A percentile compares a stretch with the other conserved stretches of the same genome.
phyloP scores from a whole-genome alignment of 1,140 invertebrate species.

The Heliconius himera region DNA sequence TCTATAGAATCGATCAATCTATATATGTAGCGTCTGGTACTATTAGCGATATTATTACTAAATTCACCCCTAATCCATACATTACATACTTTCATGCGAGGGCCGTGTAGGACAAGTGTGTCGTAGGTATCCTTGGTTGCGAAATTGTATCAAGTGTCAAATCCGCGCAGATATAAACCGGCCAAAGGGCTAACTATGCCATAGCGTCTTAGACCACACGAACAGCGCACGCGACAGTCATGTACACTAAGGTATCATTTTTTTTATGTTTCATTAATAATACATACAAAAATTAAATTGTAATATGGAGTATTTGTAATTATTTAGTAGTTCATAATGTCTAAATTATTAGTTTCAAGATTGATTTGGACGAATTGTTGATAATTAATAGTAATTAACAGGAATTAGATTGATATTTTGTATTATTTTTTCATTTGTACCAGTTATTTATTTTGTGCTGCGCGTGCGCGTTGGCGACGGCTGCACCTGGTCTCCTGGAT shows the following conservation, averaged over 20 bases:
- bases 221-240: conserved; percentile 63
- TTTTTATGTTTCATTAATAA: background rate
- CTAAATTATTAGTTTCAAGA: too few species aligned
- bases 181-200: conserved; percentile 38
- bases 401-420: background rate
- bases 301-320: too few species aligned
- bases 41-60: conserved; percentile 36
- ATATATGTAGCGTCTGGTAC: conserved; percentile 33
- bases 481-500: conserved; percentile 60
- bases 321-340: too few species aligned
- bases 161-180: conserved; percentile 58
- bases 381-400: too few species aligned
- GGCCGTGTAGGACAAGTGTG: conserved; percentile 42
- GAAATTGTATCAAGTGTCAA: conserved; percentile 72
- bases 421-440: background rate
- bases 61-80: conserved; percentile 51
- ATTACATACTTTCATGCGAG: conserved; percentile 47
- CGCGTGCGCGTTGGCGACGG: conserved; percentile 64
- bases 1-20: conserved; percentile 18
- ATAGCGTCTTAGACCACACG: conserved; percentile 58
- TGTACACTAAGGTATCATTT: conserved; percentile 71
- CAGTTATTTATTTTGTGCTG: conserved; percentile 71
- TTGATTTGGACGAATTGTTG: too few species aligned
- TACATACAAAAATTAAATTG: too few species aligned
- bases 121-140: conserved; percentile 61